Conservation (phyloP, 1,140 invertebrate species). For the Cheumatopsyche charites region DNA sequence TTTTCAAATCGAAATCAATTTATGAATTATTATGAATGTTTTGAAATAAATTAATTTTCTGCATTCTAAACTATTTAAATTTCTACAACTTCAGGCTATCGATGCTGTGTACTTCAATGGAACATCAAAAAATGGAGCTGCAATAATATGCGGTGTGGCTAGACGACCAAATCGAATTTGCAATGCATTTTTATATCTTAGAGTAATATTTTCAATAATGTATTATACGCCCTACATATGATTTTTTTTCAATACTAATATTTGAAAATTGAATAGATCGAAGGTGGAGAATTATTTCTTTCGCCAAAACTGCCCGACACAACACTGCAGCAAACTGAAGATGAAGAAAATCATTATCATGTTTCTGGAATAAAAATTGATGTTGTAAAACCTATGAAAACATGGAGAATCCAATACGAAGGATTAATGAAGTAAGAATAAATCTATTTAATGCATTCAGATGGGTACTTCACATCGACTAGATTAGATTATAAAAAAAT, state of each 20-base stretch:
- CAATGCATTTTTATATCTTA: constrained; percentile 64
- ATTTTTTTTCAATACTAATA: too few relatives aligned
- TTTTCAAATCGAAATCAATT: too few relatives aligned
- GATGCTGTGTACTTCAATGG: constrained; percentile 68
- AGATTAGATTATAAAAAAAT: background rate
- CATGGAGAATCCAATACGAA: constrained; percentile 68
- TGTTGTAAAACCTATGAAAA: constrained; percentile 68
- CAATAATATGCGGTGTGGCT: constrained; percentile 61
- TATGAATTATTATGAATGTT: too few relatives aligned
- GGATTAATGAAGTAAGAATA: constrained; percentile 69
- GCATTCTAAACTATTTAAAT: background rate
- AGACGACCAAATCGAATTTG: constrained; percentile 57
- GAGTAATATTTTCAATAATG: constrained; percentile 53
- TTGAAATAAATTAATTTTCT: too few relatives aligned
- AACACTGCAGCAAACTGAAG: constrained; percentile 60
- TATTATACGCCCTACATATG: too few relatives aligned
- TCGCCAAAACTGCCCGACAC: constrained; percentile 68
- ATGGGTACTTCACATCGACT: background rate
- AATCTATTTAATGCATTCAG: background rate
- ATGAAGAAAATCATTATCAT: constrained; percentile 61
- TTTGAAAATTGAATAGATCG: constrained; percentile 55
- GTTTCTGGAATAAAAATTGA: constrained; percentile 65
- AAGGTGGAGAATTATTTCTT: constrained; percentile 66
- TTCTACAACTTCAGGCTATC: constrained; percentile 56
- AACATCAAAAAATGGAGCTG: constrained; percentile 58